Conservation (phyloP, 1,140 invertebrate species). For the Drosophila sp. region DNA sequence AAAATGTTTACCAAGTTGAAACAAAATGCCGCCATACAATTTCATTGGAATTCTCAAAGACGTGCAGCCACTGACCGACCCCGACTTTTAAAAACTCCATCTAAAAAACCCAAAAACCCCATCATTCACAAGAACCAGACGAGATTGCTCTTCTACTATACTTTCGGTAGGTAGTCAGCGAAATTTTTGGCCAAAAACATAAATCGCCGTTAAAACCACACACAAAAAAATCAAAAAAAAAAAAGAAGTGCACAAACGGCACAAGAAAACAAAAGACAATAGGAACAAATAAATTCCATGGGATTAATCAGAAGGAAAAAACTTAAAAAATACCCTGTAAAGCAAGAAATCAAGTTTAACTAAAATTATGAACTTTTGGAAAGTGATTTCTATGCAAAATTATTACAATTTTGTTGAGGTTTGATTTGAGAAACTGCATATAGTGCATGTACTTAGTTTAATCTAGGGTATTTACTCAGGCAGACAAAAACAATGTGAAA, state of each 20-base stretch:
- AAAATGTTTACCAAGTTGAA: conserved; percentile 41
- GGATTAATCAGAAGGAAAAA: background rate
- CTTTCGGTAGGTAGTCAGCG: conserved; percentile 32
- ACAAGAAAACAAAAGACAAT: conserved; percentile 43
- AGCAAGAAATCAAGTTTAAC: too few species aligned
- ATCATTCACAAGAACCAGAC: conserved; percentile 66
- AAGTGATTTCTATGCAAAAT: too few species aligned
- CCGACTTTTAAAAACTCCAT: conserved; percentile 34
- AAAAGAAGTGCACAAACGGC: conserved; percentile 37
- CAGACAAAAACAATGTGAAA: conserved; percentile 44
- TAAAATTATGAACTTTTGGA: too few species aligned
- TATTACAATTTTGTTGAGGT: too few species aligned
- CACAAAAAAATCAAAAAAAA: conserved; percentile 8
- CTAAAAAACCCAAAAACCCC: conserved; percentile 21
- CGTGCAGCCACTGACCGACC: conserved; percentile 45
- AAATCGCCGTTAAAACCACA: conserved; percentile 30
- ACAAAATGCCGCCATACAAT: conserved; percentile 55
- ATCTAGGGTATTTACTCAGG: too few species aligned
- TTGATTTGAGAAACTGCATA: too few species aligned
- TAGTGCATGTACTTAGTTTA: too few species aligned
- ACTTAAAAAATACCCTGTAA: background rate
- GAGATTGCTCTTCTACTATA: conserved; percentile 23
- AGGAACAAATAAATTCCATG: conserved; percentile 7
- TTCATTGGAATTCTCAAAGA: conserved; percentile 70
- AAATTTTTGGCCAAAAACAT: conserved; percentile 21